Conservation (phyloP, 2,888 invertebrate species). For the Blera fallax region DNA sequence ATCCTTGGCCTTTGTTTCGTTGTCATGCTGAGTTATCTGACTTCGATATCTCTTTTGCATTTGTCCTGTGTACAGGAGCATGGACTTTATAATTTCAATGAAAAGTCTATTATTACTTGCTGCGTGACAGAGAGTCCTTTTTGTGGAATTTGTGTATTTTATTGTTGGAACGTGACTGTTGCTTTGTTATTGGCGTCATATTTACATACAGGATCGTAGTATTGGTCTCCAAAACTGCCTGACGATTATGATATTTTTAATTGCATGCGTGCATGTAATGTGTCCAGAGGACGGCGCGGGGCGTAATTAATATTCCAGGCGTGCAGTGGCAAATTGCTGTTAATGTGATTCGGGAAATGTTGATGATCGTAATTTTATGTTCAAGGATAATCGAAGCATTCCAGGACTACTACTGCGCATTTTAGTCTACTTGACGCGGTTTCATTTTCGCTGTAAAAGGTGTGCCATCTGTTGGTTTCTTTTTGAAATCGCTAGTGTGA, state of each 20-base stretch:
- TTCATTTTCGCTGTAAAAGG: no score
- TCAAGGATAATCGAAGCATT: no score
- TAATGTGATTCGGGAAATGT: slow-evolving; percentile 40
- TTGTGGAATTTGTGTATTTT: slow-evolving; percentile 55
- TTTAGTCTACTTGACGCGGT: no score
- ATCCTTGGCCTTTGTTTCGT: slow-evolving; percentile 22
- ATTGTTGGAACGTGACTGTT: slow-evolving; percentile 58
- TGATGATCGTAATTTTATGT: slow-evolving; percentile 15
- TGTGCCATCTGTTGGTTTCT: no score
- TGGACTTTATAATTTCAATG: slow-evolving; percentile 77
- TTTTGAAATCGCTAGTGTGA: no score
- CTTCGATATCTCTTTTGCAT: neutral
- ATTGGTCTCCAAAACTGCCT: neutral
- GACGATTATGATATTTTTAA: slow-evolving; percentile 48
- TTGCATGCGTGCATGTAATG: slow-evolving; percentile 42
- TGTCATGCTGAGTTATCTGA: slow-evolving; percentile 28
- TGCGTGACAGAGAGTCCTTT: slow-evolving; percentile 60
- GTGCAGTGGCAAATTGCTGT: neutral
- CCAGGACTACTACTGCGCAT: no score
- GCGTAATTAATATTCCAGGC: slow-evolving; percentile 33
- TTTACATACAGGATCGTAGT: slow-evolving; percentile 49
- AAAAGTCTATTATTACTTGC: slow-evolving; percentile 81
- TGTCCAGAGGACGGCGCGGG: neutral
- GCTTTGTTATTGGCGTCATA: slow-evolving; percentile 58
- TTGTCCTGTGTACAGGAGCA: neutral